Evolutionary conservation across 2,797 vertebrate genomes (phyloP).

Genomic region (Mycteria americana): DNA sequence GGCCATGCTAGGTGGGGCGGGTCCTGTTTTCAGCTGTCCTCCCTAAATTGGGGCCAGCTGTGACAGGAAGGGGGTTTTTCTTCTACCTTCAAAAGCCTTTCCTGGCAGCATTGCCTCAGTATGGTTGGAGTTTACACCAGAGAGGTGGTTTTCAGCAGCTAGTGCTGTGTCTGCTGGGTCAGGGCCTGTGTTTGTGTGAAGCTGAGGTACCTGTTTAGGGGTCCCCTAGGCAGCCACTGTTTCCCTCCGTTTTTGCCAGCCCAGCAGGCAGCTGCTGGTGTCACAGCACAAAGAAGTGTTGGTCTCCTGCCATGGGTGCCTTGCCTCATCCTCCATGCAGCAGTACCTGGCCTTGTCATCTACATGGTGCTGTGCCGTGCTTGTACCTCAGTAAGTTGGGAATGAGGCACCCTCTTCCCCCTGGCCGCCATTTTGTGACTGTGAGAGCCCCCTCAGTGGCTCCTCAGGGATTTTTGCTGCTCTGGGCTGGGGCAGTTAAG

Average conservation of each 20-base stretch:
- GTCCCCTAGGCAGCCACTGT: accelerated
- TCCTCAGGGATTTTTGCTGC: neutral
- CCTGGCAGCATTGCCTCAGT: accelerated
- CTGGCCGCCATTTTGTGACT: neutral
- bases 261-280: accelerated
- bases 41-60: neutral
- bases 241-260: neutral
- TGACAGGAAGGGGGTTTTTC: neutral
- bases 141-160: accelerated
- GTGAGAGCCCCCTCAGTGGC: accelerated
- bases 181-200: no score
- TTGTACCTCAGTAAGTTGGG: accelerated
- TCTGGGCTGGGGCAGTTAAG: neutral
- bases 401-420: accelerated
- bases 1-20: no score
- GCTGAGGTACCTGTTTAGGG: neutral
- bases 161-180: accelerated
- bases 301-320: accelerated
- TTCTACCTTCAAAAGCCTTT: neutral
- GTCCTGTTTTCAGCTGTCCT: neutral
- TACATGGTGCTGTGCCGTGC: accelerated
- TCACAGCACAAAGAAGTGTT: accelerated
- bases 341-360: neutral
- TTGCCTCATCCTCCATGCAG: accelerated
- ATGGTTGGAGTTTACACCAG: accelerated